phyloP scores from a whole-genome alignment of 1,140 invertebrate genomes.

The Phymorhynchus buccinoides region DNA sequence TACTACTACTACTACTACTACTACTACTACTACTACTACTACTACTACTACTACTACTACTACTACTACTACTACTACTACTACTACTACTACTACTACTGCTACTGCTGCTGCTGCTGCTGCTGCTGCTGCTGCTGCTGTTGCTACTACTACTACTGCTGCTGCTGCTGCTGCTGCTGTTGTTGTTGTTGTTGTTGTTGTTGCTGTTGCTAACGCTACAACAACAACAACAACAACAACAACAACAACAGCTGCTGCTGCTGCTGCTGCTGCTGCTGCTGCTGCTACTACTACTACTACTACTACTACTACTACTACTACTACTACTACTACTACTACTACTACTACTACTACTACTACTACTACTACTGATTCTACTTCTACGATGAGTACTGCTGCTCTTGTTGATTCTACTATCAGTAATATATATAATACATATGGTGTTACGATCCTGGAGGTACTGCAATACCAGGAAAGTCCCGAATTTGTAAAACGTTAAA shows the following conservation, averaged over 20 bases:
- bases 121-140: not conserved
- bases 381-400: too few species aligned
- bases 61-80: constrained; percentile 17
- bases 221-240: not conserved
- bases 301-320: too few species aligned
- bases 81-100: not conserved
- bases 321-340: too few species aligned
- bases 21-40: constrained; percentile 16
- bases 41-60: constrained; percentile 10
- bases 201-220: not conserved
- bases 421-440: too few species aligned
- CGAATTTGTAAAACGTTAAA: too few species aligned
- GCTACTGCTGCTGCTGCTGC: not conserved
- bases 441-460: too few species aligned
- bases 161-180: constrained; percentile 4
- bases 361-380: too few species aligned
- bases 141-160: not conserved
- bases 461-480: too few species aligned
- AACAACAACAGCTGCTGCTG: not conserved
- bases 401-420: too few species aligned
- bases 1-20: constrained; percentile 18
- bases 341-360: too few species aligned
- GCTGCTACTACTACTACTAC: too few species aligned
- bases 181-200: not conserved
- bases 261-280: not conserved